Percentiles rank a stretch among this genome's conserved stretches.
phyloP scores from a whole-genome alignment of 2,797 vertebrate genomes.

The Gadopsis bispinosus region DNA sequence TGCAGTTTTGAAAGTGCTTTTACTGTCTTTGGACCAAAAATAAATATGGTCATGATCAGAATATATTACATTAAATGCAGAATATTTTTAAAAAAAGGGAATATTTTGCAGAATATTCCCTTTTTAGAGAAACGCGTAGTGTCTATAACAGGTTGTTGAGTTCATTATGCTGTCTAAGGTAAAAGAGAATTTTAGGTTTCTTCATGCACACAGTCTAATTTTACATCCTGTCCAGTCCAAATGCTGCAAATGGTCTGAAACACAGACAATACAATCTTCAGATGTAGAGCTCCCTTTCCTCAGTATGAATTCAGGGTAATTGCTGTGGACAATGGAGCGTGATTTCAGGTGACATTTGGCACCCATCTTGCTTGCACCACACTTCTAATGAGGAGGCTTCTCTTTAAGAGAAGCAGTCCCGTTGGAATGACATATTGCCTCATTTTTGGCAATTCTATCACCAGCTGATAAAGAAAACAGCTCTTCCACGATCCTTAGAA shows the following conservation, averaged over 20 bases:
- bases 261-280: neutral
- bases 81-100: too few relatives aligned
- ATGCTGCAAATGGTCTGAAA: conserved; percentile 2
- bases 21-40: neutral
- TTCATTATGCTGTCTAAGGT: neutral
- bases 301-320: conserved; percentile 45
- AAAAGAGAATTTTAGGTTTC: conserved; percentile 3
- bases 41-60: conserved; percentile 4
- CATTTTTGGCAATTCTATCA: conserved; percentile 31
- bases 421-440: conserved; percentile 33
- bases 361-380: conserved; percentile 31
- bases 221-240: neutral
- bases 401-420: conserved; percentile 35
- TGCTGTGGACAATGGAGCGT: conserved; percentile 45
- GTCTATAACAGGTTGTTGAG: neutral
- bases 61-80: conserved; percentile 2
- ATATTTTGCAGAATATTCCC: too few relatives aligned
- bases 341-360: conserved; percentile 52
- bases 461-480: conserved; percentile 20
- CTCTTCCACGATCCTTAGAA: conserved; percentile 33
- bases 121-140: neutral
- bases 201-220: neutral
- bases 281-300: conserved; percentile 1
- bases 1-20: neutral
- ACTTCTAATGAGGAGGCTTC: conserved; percentile 40